phyloP scores from a whole-genome alignment of 2,797 vertebrate genomes.

The Cheirogaleus major region DNA sequence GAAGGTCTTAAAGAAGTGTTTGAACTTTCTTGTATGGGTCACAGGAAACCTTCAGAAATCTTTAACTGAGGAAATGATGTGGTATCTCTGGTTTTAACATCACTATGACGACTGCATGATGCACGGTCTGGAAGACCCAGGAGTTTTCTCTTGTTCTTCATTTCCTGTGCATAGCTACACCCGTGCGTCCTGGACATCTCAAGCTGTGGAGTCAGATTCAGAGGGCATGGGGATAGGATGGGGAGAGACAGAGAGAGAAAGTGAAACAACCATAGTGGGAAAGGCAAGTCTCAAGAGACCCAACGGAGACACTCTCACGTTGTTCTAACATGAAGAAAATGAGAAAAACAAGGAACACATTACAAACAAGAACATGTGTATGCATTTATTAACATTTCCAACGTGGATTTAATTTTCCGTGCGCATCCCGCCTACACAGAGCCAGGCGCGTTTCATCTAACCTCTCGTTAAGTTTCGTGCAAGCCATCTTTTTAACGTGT shows the following conservation, averaged over 20 bases:
- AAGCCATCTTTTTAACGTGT: conserved; percentile 79
- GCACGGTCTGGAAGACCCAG: background rate
- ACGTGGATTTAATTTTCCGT: conserved; percentile 84
- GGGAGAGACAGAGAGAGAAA: background rate
- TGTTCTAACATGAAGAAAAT: conserved; percentile 75
- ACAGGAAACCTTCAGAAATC: background rate
- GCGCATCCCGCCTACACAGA: conserved; percentile 80
- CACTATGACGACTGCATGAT: background rate
- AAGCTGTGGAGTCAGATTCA: conserved; percentile 1
- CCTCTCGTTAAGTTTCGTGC: conserved; percentile 81
- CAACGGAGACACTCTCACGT: conserved; percentile 42
- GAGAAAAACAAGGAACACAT: conserved; percentile 81
- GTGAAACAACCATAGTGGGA: background rate
- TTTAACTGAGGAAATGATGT: background rate
- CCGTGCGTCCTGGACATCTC: background rate
- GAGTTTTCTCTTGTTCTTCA: background rate
- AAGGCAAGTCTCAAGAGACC: conserved; percentile 64
- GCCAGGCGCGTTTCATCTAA: conserved; percentile 78
- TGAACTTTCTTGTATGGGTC: background rate
- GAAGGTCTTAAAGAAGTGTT: background rate
- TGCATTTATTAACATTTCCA: conserved; percentile 91
- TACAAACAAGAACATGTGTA: conserved; percentile 88
- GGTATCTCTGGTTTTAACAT: background rate
- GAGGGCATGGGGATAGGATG: background rate
- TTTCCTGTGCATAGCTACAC: background rate